A percentile compares a stretch with the other conserved stretches of the same genome.
Conservation (phyloP, 2,888 invertebrate species). For the Drosophila imparisetae region DNA sequence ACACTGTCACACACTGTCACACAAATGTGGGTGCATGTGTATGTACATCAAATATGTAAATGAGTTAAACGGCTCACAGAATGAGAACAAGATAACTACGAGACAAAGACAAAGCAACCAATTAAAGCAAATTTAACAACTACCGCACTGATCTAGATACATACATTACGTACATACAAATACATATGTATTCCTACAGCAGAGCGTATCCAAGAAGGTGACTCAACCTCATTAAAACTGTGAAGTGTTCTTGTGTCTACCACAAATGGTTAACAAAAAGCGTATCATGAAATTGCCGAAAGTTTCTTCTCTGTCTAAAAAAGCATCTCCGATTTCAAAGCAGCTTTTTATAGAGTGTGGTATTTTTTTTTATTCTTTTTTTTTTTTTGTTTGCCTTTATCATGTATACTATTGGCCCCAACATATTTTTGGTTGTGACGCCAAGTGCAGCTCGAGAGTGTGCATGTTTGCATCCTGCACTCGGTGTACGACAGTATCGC, state of each 20-base stretch:
- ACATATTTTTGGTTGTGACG: neutral
- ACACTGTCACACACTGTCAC: neutral
- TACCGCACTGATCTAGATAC: slow-evolving; percentile 8
- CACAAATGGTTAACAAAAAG: neutral
- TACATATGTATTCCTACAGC: neutral
- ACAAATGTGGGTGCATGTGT: neutral
- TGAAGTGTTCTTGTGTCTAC: neutral
- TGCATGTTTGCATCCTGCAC: neutral
- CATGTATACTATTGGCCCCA: neutral
- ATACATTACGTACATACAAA: neutral
- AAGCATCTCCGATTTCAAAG: slow-evolving; percentile 1
- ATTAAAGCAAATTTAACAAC: slow-evolving; percentile 30
- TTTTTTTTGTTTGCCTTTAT: neutral
- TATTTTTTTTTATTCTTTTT: neutral
- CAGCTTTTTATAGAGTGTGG: neutral
- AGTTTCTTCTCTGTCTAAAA: neutral
- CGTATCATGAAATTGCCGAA: neutral
- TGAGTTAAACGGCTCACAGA: slow-evolving; percentile 27
- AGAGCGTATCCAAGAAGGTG: neutral
- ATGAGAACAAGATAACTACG: slow-evolving; percentile 1
- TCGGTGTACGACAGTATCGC: neutral
- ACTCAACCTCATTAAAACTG: neutral
- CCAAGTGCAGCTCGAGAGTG: neutral
- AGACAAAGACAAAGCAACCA: slow-evolving; percentile 15
- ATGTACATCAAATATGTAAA: slow-evolving; percentile 42